Evolutionary conservation across 2,888 invertebrate species (phyloP).

Genomic region (Leptinotarsa juncta): DNA sequence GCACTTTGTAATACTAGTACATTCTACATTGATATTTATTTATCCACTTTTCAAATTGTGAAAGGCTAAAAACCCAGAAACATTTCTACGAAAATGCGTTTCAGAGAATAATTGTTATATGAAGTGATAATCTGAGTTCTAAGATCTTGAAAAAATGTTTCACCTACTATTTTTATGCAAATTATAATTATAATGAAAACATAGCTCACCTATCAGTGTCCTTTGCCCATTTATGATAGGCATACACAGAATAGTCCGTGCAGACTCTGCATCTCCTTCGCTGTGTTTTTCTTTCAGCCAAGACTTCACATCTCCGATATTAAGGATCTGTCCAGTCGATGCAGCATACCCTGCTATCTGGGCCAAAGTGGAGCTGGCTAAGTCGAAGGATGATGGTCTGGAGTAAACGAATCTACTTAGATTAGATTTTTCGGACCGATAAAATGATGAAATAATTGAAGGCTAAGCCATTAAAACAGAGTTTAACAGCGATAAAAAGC

Average conservation of each 20-base stretch:
- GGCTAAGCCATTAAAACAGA: too few species aligned
- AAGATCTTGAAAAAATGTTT: too few species aligned
- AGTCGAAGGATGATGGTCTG: constrained; percentile 74
- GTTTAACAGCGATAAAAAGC: too few species aligned
- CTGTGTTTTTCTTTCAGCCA: constrained; percentile 81
- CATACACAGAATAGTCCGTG: constrained; percentile 89
- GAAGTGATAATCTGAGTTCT: too few species aligned
- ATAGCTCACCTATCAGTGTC: constrained; percentile 76
- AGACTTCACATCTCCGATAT: constrained; percentile 87
- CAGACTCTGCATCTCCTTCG: constrained; percentile 76
- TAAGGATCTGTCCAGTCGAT: constrained; percentile 85
- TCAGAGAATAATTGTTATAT: too few species aligned
- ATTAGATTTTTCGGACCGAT: too few species aligned
- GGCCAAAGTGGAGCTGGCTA: constrained; percentile 79
- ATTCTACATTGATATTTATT: too few species aligned
- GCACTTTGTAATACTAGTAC: too few species aligned
- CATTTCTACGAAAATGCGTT: too few species aligned
- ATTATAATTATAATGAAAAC: not conserved
- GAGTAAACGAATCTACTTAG: constrained; percentile 30
- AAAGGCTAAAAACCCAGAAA: too few species aligned
- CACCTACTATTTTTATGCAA: not conserved
- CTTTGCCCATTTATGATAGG: constrained; percentile 92
- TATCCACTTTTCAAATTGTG: too few species aligned
- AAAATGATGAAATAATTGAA: too few species aligned
- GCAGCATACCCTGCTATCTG: constrained; percentile 91